Evolutionary conservation across 2,888 invertebrate genomes (phyloP).

Genomic region (Siphonodentalium dalli): DNA sequence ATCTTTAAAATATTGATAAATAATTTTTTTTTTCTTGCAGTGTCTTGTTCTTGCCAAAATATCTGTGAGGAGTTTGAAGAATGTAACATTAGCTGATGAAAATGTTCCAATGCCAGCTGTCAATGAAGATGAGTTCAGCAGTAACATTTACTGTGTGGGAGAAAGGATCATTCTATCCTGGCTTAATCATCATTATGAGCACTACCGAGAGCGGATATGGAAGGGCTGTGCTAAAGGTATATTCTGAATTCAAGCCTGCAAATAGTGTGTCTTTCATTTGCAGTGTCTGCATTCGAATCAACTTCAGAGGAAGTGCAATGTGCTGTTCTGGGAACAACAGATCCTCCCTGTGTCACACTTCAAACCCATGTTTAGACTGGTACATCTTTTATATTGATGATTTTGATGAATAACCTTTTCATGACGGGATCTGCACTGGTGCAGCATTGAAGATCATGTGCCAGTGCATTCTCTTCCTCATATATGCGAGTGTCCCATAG

Average conservation of each 20-base stretch:
- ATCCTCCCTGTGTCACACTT: too few relatives aligned
- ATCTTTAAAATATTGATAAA: background rate
- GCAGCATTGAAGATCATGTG: too few relatives aligned
- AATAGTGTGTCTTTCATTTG: too few relatives aligned
- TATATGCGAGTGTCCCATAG: too few relatives aligned
- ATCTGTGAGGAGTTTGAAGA: conserved; percentile 58
- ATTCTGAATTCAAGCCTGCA: too few relatives aligned
- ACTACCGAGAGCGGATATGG: conserved; percentile 60
- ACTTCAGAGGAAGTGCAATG: too few relatives aligned
- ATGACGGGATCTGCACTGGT: too few relatives aligned
- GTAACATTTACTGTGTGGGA: conserved; percentile 62
- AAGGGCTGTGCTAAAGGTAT: conserved; percentile 49
- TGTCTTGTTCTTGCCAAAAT: conserved; percentile 58
- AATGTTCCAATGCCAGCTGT: conserved; percentile 49
- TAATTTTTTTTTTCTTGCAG: conserved; percentile 33
- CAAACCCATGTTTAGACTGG: too few relatives aligned
- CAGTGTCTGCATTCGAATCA: background rate
- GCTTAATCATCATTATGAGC: conserved; percentile 64
- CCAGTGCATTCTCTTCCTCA: too few relatives aligned
- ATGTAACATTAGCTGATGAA: conserved; percentile 46
- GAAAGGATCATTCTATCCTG: conserved; percentile 64
- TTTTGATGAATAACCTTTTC: too few relatives aligned
- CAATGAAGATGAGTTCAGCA: conserved; percentile 61
- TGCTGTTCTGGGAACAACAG: too few relatives aligned
- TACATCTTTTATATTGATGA: too few relatives aligned